phyloP scores from a whole-genome alignment of 2,113 vertebrate genomes.

The Myocastor coypus region DNA sequence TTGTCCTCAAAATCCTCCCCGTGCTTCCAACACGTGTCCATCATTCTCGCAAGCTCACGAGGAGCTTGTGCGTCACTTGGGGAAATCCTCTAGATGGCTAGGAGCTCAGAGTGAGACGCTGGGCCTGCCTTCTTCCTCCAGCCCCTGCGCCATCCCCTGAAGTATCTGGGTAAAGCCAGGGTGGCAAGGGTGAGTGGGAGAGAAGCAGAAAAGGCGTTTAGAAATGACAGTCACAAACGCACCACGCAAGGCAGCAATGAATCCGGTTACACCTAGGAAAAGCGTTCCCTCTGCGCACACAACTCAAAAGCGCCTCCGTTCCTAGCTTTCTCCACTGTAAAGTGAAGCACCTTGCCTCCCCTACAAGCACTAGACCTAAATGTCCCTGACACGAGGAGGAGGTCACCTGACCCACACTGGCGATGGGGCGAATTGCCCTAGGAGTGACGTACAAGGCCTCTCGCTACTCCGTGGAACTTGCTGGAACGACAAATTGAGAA shows the following conservation, averaged over 20 bases:
- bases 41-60: neutral
- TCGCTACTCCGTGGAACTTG: rapidly evolving
- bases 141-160: neutral
- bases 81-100: too few relatives aligned
- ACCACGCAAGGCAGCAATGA: neutral
- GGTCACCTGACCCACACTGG: rapidly evolving
- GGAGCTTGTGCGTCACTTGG: neutral
- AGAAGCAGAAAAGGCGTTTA: neutral
- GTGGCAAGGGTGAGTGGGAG: neutral
- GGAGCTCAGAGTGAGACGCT: neutral
- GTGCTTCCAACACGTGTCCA: neutral
- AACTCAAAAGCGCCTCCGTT: neutral
- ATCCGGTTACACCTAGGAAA: neutral
- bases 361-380: neutral
- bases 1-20: neutral
- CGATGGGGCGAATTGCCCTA: neutral
- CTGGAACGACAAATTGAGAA: neutral
- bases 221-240: neutral
- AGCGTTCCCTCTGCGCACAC: neutral
- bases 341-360: neutral
- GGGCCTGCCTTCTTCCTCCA: neutral
- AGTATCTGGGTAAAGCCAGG: too few relatives aligned
- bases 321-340: neutral
- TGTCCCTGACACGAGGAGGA: neutral
- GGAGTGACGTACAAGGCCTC: neutral